A percentile compares a stretch with the other conserved stretches of the same genome.
These are phyloP conservation scores for Baccha elongata DNA, from an alignment of 2,888 invertebrate genomes.

Conservation along the genomic window DNA sequence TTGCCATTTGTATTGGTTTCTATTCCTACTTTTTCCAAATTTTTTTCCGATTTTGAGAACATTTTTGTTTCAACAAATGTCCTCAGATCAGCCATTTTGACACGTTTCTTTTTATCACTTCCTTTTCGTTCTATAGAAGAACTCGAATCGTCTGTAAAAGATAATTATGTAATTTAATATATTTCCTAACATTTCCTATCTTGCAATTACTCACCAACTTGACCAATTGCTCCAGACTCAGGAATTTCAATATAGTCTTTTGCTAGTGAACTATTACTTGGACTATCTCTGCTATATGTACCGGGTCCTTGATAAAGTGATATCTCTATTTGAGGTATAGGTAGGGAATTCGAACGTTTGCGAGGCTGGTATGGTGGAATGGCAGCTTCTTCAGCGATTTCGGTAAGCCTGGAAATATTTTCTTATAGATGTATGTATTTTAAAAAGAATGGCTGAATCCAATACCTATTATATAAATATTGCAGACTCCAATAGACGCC, in stretches of 20 bases:
- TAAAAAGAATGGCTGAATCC: too few relatives aligned
- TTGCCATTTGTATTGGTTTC: conserved; percentile 83
- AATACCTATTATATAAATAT: conserved; percentile 95
- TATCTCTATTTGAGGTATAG: conserved; percentile 95
- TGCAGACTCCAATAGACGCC: conserved; percentile 98
- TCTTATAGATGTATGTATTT: background rate
- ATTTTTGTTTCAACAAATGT: conserved; percentile 96
- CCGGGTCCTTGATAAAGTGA: conserved; percentile 91
- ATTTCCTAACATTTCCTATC: too few relatives aligned
- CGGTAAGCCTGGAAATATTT: conserved; percentile 86
- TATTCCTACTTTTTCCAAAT: conserved; percentile 93
- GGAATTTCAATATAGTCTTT: conserved; percentile 92
- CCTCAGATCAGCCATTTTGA: conserved; percentile 95
- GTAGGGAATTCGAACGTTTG: conserved; percentile 95
- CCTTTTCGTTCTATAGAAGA: conserved; percentile 84
- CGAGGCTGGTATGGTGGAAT: conserved; percentile 90
- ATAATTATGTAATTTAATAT: too few relatives aligned
- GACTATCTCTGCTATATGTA: conserved; percentile 81
- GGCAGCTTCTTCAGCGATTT: conserved; percentile 91
- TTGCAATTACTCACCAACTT: conserved; percentile 47
- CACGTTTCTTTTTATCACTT: conserved; percentile 93
- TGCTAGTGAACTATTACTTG: conserved; percentile 81
- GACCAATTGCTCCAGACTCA: conserved; percentile 84
- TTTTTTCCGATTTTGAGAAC: conserved; percentile 95
- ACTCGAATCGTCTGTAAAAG: conserved; percentile 78